Evolutionary conservation across 2,797 vertebrate genomes (phyloP).

Genomic region (Gouania willdenowi): DNA sequence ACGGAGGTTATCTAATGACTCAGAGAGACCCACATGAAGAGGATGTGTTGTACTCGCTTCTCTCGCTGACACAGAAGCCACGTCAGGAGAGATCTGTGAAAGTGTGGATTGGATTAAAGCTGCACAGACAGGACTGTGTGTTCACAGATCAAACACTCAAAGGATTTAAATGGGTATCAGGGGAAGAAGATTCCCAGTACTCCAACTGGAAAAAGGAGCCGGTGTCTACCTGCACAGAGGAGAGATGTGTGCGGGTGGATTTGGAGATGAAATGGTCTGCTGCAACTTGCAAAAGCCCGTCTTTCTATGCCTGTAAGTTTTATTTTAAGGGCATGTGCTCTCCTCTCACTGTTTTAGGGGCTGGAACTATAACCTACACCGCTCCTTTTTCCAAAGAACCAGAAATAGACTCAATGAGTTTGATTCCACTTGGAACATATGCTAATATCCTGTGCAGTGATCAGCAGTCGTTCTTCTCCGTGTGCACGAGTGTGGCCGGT

Average conservation of each 20-base stretch:
- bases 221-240: slow-evolving; percentile 54
- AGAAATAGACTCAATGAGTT: slow-evolving; percentile 27
- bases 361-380: slow-evolving; percentile 53
- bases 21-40: slow-evolving; percentile 55
- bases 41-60: slow-evolving; percentile 30
- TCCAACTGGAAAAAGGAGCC: slow-evolving; percentile 71
- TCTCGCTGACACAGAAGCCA: slow-evolving; percentile 18
- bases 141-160: slow-evolving; percentile 9
- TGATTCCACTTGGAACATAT: slow-evolving; percentile 58
- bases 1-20: slow-evolving; percentile 70
- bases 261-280: slow-evolving; percentile 57
- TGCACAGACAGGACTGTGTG: slow-evolving; percentile 44
- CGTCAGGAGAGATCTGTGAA: not conserved
- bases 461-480: not conserved
- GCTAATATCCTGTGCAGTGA: slow-evolving; percentile 46
- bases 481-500: slow-evolving; percentile 9
- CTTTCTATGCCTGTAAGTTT: slow-evolving; percentile 66
- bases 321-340: slow-evolving; percentile 71
- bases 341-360: slow-evolving; percentile 47
- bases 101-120: slow-evolving; percentile 72
- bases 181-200: slow-evolving; percentile 42
- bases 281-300: slow-evolving; percentile 32
- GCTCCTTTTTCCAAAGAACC: slow-evolving; percentile 52
- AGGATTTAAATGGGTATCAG: slow-evolving; percentile 71
- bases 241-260: slow-evolving; percentile 60